These are phyloP conservation scores for Cepaea hortensis DNA, from an alignment of 2,888 invertebrate genomes.

Conservation along the genomic window DNA sequence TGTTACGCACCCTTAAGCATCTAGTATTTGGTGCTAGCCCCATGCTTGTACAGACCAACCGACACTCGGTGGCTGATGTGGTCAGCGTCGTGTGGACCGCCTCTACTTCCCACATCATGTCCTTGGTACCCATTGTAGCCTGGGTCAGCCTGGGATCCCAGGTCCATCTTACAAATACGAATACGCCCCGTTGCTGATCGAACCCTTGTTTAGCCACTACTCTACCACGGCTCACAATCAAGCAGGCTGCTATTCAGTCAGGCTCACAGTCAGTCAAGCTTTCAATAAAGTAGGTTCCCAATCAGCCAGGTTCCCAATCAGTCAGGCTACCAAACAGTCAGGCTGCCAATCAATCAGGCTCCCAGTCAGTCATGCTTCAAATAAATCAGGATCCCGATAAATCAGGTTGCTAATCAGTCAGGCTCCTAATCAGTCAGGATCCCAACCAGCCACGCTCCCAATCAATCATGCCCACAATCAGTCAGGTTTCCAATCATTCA, in stretches of 20 bases:
- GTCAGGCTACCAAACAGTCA: background rate
- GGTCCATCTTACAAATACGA: too few species aligned
- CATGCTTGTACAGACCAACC: too few species aligned
- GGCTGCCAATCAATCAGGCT: background rate
- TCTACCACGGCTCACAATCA: background rate
- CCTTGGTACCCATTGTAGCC: too few species aligned
- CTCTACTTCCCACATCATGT: too few species aligned
- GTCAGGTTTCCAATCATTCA: background rate
- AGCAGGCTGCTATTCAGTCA: background rate
- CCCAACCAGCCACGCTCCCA: background rate
- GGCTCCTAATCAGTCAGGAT: conserved; percentile 9
- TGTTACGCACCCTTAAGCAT: too few species aligned
- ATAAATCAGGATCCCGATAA: background rate
- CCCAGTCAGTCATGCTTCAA: background rate
- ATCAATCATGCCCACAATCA: background rate
- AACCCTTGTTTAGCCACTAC: too few species aligned
- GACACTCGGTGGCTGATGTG: too few species aligned
- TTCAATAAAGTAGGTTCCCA: background rate
- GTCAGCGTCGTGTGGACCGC: too few species aligned
- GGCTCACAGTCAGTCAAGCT: background rate
- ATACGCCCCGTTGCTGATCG: too few species aligned
- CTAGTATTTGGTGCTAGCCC: too few species aligned
- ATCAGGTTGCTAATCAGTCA: background rate
- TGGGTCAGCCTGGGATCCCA: too few species aligned
- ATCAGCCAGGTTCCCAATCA: background rate